Conservation (phyloP, 2,113 vertebrate species). For the Daboia siamensis region DNA sequence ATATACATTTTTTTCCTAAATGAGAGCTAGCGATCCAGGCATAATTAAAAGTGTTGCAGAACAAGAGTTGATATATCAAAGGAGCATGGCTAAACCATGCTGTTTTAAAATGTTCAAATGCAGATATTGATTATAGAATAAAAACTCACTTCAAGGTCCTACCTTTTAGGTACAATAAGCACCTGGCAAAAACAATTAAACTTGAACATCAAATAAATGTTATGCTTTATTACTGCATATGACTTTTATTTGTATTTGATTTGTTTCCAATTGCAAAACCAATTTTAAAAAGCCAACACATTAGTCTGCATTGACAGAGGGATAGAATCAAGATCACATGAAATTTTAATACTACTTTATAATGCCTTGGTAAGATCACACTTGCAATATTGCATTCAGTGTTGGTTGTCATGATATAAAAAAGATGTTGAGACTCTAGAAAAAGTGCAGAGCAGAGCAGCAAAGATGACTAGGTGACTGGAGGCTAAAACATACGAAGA, state of each 20-base stretch:
- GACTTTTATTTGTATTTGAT: slow-evolving; percentile 67
- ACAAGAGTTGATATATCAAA: not conserved
- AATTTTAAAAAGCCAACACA: slow-evolving; percentile 3
- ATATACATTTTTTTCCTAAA: not conserved
- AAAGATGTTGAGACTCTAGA: not conserved
- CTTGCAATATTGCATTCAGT: not conserved
- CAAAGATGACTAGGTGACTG: not conserved
- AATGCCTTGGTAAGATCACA: not conserved
- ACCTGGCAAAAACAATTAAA: slow-evolving; percentile 55
- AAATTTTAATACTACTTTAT: not conserved
- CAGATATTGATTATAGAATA: not conserved
- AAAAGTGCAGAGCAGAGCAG: not conserved
- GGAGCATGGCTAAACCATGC: not conserved
- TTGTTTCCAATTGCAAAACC: slow-evolving; percentile 68
- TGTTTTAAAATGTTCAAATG: not conserved
- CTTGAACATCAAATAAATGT: slow-evolving; percentile 66
- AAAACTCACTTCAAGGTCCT: slow-evolving; percentile 34
- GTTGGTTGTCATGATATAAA: too few species aligned
- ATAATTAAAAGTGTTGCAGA: not conserved
- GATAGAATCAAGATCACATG: not conserved
- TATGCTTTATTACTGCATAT: slow-evolving; percentile 61
- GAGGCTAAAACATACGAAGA: not conserved
- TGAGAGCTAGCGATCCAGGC: not conserved
- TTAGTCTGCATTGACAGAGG: not conserved
- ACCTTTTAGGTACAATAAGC: slow-evolving; percentile 32